Conservation (phyloP, 2,113 vertebrate genomes). For the Catharus bicknelli region DNA sequence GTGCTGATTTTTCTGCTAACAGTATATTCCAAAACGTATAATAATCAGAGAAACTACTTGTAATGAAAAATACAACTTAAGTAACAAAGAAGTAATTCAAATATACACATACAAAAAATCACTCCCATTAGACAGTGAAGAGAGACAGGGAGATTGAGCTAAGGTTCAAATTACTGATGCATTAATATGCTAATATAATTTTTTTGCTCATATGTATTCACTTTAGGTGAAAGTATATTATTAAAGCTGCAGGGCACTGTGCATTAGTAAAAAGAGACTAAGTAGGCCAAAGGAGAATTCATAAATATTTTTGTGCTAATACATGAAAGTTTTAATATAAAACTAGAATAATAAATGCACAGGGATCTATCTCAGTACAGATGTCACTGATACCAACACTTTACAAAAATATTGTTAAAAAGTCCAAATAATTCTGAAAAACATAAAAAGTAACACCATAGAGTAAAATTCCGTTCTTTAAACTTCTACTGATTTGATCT, state of each 20-base stretch:
- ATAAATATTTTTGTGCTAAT: slow-evolving; percentile 43
- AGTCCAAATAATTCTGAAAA: neutral
- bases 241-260: neutral
- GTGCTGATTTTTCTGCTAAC: neutral
- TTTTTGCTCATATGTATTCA: neutral
- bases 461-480: neutral
- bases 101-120: neutral
- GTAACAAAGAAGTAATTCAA: neutral
- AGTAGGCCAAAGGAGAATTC: neutral
- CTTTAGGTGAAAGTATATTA: neutral
- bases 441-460: neutral
- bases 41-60: neutral
- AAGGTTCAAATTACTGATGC: neutral
- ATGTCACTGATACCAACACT: neutral
- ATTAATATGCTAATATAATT: neutral
- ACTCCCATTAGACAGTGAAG: neutral
- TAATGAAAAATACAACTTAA: neutral
- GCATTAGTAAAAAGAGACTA: neutral
- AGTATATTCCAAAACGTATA: neutral
- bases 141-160: neutral
- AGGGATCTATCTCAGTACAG: neutral
- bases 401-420: neutral
- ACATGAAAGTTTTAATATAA: slow-evolving; percentile 25
- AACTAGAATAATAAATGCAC: slow-evolving; percentile 22
- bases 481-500: neutral